Evolutionary conservation across 1,140 invertebrate genomes (phyloP).

Genomic region (Stegodyphus dumicola): DNA sequence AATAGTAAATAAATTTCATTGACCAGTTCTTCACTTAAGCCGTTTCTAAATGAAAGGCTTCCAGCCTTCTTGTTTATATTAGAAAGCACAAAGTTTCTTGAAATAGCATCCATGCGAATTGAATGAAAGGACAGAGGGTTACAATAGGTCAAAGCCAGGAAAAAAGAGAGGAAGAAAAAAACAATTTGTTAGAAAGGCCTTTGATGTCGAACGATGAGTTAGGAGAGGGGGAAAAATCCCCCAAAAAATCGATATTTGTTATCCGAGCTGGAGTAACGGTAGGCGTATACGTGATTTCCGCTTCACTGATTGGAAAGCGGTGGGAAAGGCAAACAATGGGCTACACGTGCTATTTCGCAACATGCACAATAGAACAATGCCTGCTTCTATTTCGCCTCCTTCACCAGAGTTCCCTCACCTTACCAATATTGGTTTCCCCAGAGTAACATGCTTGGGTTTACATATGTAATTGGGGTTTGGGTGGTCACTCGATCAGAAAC

Average conservation of each 20-base stretch:
- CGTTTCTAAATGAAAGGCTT: no score
- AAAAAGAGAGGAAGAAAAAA: slow-evolving; percentile 18
- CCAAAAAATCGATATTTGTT: slow-evolving; percentile 36
- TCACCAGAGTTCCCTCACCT: not conserved
- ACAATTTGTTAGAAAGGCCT: slow-evolving; percentile 55
- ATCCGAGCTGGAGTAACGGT: slow-evolving; percentile 11
- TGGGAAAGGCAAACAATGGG: slow-evolving; percentile 54
- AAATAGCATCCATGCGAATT: not conserved
- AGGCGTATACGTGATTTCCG: slow-evolving; percentile 46
- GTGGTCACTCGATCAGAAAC: slow-evolving; percentile 47
- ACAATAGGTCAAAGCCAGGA: slow-evolving; percentile 8
- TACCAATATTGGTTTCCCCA: no score
- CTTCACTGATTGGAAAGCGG: slow-evolving; percentile 18
- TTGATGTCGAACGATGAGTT: slow-evolving; percentile 29
- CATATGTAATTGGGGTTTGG: slow-evolving; percentile 26
- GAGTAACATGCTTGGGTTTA: not conserved
- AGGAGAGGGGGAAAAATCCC: not conserved
- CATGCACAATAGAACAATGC: slow-evolving; percentile 19
- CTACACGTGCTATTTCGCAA: slow-evolving; percentile 33
- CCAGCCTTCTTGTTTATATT: no score
- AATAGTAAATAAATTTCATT: no score
- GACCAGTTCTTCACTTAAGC: no score
- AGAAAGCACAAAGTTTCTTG: slow-evolving; percentile 22
- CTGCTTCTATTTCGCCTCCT: slow-evolving; percentile 13
- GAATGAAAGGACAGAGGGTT: not conserved